These are phyloP conservation scores for Pseudopleuronectes americanus DNA, from an alignment of 2,797 vertebrate genomes.

Conservation along the genomic window DNA sequence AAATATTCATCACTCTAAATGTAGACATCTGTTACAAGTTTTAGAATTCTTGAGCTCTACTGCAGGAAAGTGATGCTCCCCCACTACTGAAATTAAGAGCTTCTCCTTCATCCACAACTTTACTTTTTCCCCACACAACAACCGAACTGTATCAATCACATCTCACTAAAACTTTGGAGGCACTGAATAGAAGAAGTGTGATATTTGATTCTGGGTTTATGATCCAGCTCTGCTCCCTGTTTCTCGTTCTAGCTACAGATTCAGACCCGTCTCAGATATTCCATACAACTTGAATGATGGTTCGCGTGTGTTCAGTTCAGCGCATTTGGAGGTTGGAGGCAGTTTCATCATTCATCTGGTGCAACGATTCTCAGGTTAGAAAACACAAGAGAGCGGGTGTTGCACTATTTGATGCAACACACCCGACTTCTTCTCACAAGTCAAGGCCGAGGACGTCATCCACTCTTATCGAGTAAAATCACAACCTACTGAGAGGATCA, in stretches of 20 bases:
- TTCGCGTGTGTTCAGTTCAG: neutral
- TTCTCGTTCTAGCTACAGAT: conserved; percentile 11
- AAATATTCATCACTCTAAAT: too few species aligned
- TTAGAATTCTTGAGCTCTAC: conserved; percentile 2
- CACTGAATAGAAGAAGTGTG: conserved; percentile 14
- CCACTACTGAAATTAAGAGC: conserved; percentile 7
- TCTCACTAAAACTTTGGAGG: neutral
- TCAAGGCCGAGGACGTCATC: conserved; percentile 1
- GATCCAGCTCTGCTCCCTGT: conserved; percentile 6
- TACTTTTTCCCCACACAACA: conserved; percentile 3
- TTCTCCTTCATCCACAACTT: neutral
- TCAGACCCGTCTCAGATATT: conserved; percentile 11
- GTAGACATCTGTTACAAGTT: neutral
- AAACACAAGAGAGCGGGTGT: conserved; percentile 21
- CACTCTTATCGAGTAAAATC: neutral
- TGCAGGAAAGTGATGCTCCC: neutral
- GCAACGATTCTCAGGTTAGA: conserved; percentile 17
- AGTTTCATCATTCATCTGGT: conserved; percentile 35
- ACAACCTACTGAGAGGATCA: neutral
- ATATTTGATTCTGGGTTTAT: conserved; percentile 30
- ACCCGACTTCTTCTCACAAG: conserved; percentile 2
- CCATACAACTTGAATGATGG: neutral
- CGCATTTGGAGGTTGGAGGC: neutral
- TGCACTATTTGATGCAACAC: conserved; percentile 44
- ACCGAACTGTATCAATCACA: conserved; percentile 7